Conservation (phyloP, 2,797 vertebrate genomes). For the Acanthiza pusilla region DNA sequence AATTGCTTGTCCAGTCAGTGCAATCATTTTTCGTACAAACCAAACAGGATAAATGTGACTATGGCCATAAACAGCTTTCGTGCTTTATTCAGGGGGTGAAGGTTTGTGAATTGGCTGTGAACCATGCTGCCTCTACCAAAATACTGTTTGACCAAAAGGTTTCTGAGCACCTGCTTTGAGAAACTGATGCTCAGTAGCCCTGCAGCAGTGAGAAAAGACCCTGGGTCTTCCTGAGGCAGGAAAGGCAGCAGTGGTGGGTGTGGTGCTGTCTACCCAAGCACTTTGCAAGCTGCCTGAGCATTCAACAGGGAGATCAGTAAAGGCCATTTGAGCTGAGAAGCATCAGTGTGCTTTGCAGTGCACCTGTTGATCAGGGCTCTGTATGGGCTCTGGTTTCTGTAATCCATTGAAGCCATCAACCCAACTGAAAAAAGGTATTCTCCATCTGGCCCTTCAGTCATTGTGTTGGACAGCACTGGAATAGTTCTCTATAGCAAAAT, state of each 20-base stretch:
- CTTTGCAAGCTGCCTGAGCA: not conserved
- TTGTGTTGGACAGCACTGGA: accelerated
- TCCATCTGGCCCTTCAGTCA: not conserved
- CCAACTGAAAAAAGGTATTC: not conserved
- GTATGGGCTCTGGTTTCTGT: not conserved
- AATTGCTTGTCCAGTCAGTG: not conserved
- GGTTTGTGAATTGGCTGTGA: not conserved
- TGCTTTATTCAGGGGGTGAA: not conserved
- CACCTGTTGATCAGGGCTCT: not conserved
- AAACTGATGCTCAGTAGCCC: not conserved
- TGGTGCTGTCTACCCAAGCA: not conserved
- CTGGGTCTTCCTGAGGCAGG: not conserved
- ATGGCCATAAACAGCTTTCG: not conserved
- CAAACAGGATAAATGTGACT: not conserved
- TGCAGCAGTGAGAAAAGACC: not conserved
- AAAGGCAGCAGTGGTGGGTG: not conserved
- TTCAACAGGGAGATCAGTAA: not conserved
- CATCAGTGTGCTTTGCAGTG: not conserved
- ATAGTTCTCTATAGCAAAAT: not conserved
- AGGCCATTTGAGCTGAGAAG: not conserved
- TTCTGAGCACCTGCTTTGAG: not conserved
- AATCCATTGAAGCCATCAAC: not conserved
- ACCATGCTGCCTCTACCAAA: not conserved
- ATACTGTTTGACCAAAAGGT: not conserved
- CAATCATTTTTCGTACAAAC: not conserved